These are phyloP conservation scores for Acrocephalus kingi DNA, from an alignment of 2,113 vertebrate genomes.

Conservation along the genomic window DNA sequence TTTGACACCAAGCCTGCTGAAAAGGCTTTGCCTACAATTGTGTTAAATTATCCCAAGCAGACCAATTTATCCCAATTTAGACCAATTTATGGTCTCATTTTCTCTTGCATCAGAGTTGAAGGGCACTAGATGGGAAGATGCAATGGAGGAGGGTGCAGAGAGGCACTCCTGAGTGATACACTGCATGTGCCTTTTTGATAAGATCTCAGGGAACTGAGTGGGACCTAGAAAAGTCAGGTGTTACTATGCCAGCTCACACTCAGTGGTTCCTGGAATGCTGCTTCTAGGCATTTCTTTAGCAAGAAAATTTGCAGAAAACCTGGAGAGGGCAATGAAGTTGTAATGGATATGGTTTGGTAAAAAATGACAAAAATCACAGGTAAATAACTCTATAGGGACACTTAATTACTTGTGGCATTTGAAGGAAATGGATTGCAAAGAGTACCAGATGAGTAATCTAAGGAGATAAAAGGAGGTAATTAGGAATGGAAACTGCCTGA, in stretches of 20 bases:
- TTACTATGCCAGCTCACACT: neutral
- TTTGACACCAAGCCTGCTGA: conserved; percentile 2
- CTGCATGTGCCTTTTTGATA: rapidly evolving
- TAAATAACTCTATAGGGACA: neutral
- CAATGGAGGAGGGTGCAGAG: rapidly evolving
- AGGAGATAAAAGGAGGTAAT: neutral
- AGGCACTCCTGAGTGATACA: neutral
- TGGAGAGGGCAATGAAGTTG: neutral
- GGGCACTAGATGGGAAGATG: neutral
- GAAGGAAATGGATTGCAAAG: neutral
- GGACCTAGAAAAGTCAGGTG: neutral
- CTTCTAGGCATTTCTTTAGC: neutral
- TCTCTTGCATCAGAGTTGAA: neutral
- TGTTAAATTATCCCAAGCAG: conserved; percentile 2
- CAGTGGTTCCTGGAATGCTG: neutral
- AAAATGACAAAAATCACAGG: neutral
- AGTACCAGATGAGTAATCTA: neutral
- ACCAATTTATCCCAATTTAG: neutral
- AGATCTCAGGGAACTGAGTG: rapidly evolving
- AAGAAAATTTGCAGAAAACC: neutral
- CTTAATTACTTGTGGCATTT: neutral
- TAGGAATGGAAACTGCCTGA: neutral
- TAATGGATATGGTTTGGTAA: neutral
- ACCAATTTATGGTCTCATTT: neutral
- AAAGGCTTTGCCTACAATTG: neutral